Evolutionary conservation across 2,888 invertebrate genomes (phyloP), one percentile per base, ranked within the genome.

Genomic region (Cryptus armator): DNA sequence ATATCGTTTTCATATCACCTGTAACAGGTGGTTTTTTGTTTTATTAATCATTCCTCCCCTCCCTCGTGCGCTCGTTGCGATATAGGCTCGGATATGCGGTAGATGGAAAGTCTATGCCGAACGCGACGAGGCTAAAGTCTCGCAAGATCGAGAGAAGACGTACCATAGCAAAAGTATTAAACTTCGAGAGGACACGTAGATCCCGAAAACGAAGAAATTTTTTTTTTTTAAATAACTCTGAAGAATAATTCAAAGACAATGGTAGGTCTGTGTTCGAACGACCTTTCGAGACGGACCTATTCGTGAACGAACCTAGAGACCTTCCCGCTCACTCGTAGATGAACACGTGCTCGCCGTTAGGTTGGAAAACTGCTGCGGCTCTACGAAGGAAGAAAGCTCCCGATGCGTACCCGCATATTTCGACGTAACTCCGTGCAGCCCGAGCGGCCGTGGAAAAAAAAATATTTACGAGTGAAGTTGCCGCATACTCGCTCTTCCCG

Each of bases 21-120:
- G 90, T 88, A 89, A 90, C 92, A 93, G 92, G 92, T 92, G 92
- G 89, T 92, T 91, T 91, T 85, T 90, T 89, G 89, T 89, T 89
- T 90, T 89, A 89, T 90, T 89, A 90, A 89, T 83, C 72, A 66
- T 43, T 24, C 48, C 87, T 85, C 62, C 86, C 62, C 59, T 59
- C 70, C 12, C 44, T 53, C 53, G 79, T 68, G 14, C 29, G 19
- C 67, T 51, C 16, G 16, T 59, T 14, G 24, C 24, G 24, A 24
- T 46, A 12, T 29, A 29, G 16, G 10, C 53, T 16, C 53, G 16
- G 16, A 19, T 7, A 19, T 16, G 16, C 53, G 53, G 29, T 29
- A 1, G 62, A 62, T 29, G 14, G 24, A 37, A 37, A 37, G 9
- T 37, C 16, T 53, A n/a, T 53, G 16, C 53, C n/a, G n/a, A 12